Evolutionary conservation across 2,888 invertebrate genomes (phyloP).

Genomic region (Boloria selene): DNA sequence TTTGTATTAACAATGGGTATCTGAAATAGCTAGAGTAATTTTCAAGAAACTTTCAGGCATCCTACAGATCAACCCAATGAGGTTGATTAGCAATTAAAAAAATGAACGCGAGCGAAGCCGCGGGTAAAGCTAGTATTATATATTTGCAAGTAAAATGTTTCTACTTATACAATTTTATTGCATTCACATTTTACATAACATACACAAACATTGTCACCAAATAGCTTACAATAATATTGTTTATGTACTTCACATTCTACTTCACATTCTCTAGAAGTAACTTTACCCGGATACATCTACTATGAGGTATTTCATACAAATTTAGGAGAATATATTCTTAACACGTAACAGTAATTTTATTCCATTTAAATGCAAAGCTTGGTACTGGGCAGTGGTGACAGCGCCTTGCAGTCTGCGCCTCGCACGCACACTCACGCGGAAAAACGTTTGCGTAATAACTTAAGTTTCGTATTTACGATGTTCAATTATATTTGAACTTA

Average conservation of each 20-base stretch:
- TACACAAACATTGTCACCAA: background rate
- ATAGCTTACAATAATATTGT: background rate
- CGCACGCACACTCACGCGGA: slow-evolving; percentile 41
- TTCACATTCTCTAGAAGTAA: background rate
- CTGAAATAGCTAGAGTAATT: no score
- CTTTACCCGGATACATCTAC: slow-evolving; percentile 14
- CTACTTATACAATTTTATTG: no score
- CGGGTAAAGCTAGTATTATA: no score
- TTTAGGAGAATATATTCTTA: slow-evolving; percentile 22
- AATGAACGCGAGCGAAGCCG: no score
- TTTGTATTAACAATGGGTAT: no score
- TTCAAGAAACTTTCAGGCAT: no score
- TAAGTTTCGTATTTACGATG: slow-evolving; percentile 10
- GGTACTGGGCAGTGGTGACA: slow-evolving; percentile 27
- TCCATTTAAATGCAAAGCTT: slow-evolving; percentile 37
- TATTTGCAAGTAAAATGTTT: no score
- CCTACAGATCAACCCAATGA: no score
- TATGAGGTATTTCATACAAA: background rate
- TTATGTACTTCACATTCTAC: background rate
- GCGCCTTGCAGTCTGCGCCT: slow-evolving; percentile 50
- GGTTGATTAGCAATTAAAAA: no score
- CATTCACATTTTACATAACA: no score
- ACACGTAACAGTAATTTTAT: slow-evolving; percentile 30
- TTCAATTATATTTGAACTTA: slow-evolving; percentile 5
- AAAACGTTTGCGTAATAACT: slow-evolving; percentile 29